Evolutionary conservation across 2,113 vertebrate genomes (phyloP).

Genomic region (Tenrec ecaudatus): DNA sequence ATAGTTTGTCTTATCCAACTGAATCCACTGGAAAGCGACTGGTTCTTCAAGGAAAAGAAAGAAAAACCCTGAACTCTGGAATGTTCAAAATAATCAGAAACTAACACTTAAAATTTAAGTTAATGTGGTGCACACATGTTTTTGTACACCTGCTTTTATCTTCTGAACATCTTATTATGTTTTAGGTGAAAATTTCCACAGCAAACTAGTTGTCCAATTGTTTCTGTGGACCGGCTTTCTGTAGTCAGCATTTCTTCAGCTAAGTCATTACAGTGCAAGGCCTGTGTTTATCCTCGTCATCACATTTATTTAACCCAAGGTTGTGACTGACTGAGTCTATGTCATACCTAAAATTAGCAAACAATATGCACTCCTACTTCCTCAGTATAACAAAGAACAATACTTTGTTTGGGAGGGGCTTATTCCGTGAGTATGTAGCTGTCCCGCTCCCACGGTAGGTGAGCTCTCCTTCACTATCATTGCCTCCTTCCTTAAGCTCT

Average conservation of each 20-base stretch:
- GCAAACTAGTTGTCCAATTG: background rate
- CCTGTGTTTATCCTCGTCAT: background rate
- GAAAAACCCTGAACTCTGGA: background rate
- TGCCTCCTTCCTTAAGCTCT: constrained; percentile 45
- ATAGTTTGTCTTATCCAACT: constrained; percentile 10
- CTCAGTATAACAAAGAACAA: background rate
- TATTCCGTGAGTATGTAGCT: constrained; percentile 6
- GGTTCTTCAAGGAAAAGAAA: constrained; percentile 23
- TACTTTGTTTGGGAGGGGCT: background rate
- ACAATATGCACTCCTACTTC: constrained; percentile 37
- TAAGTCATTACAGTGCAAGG: background rate
- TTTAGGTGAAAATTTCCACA: background rate
- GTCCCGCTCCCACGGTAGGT: background rate
- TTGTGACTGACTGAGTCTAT: constrained; percentile 6
- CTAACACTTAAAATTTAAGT: background rate
- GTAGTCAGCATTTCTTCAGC: constrained; percentile 19
- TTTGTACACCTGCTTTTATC: background rate
- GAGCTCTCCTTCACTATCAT: background rate
- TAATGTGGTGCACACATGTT: background rate
- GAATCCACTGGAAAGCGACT: background rate
- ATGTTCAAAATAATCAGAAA: constrained; percentile 8
- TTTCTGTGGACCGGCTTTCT: background rate
- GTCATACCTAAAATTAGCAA: constrained; percentile 40
- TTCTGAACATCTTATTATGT: background rate
- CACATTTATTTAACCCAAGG: constrained; percentile 44